Evolutionary conservation across 2,113 vertebrate genomes (phyloP).

Genomic region (Eudorcas thomsonii): DNA sequence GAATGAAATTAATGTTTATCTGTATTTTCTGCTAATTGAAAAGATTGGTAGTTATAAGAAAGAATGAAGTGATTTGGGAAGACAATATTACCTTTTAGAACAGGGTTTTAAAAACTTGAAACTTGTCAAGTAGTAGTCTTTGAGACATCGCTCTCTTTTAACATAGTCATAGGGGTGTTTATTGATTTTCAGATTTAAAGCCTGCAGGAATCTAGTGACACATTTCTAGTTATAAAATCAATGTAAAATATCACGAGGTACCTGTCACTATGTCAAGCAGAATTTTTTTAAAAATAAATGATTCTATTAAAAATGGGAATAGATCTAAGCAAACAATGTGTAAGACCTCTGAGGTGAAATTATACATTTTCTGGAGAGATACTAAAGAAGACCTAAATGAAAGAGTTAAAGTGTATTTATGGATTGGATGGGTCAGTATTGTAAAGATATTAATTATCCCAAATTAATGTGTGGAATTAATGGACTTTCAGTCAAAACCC

Average conservation of each 20-base stretch:
- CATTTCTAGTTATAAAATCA: background rate
- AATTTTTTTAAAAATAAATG: background rate
- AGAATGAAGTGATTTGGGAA: background rate
- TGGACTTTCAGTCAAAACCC: background rate
- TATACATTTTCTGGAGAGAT: background rate
- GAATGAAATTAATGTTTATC: background rate
- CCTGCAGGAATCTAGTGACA: background rate
- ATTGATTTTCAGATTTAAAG: conserved; percentile 25
- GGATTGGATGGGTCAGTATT: background rate
- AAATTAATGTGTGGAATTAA: background rate
- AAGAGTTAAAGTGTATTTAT: background rate
- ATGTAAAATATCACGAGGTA: background rate
- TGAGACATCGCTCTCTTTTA: background rate
- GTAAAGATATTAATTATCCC: background rate
- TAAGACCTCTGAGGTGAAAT: background rate
- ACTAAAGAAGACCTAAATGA: background rate
- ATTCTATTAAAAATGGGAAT: background rate
- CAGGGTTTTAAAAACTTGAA: background rate
- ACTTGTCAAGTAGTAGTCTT: background rate
- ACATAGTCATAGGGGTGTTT: background rate
- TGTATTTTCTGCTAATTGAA: background rate
- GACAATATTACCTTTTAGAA: background rate
- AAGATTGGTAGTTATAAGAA: background rate
- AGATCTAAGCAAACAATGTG: background rate
- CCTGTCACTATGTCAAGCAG: background rate